These are phyloP conservation scores for Aphyosemion australe DNA, from an alignment of 2,113 vertebrate genomes.

Conservation along the genomic window DNA sequence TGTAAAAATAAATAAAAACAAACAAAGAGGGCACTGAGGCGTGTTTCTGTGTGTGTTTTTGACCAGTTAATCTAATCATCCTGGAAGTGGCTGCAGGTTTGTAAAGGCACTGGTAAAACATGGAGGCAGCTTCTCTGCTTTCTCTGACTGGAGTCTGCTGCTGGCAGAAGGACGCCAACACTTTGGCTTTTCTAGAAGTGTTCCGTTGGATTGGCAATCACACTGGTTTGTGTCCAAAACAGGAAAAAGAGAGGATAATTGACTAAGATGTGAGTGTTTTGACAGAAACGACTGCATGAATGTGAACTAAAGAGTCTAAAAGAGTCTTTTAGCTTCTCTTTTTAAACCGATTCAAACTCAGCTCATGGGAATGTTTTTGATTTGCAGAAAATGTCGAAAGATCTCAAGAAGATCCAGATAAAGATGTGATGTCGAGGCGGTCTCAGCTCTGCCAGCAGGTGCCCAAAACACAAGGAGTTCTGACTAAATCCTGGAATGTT, in stretches of 20 bases:
- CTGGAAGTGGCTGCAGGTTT: conserved; percentile 52
- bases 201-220: conserved; percentile 40
- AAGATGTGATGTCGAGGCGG: conserved; percentile 13
- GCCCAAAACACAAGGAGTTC: conserved; percentile 33
- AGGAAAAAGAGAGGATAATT: not conserved
- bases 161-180: conserved; percentile 47
- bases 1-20: too few species aligned
- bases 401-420: not conserved
- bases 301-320: too few species aligned
- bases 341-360: too few species aligned
- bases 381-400: too few species aligned
- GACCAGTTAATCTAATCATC: conserved; percentile 25
- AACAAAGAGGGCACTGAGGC: not conserved
- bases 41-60: conserved; percentile 20
- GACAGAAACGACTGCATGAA: too few species aligned
- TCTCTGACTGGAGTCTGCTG: conserved; percentile 34
- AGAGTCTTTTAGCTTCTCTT: too few species aligned
- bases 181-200: conserved; percentile 60
- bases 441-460: conserved; percentile 26
- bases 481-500: conserved; percentile 61
- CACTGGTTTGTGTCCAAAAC: conserved; percentile 3
- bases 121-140: conserved; percentile 60
- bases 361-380: too few species aligned
- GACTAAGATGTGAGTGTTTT: not conserved
- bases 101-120: conserved; percentile 70